Evolutionary conservation across 2,797 vertebrate genomes (phyloP).

Genomic region (Gila robusta): DNA sequence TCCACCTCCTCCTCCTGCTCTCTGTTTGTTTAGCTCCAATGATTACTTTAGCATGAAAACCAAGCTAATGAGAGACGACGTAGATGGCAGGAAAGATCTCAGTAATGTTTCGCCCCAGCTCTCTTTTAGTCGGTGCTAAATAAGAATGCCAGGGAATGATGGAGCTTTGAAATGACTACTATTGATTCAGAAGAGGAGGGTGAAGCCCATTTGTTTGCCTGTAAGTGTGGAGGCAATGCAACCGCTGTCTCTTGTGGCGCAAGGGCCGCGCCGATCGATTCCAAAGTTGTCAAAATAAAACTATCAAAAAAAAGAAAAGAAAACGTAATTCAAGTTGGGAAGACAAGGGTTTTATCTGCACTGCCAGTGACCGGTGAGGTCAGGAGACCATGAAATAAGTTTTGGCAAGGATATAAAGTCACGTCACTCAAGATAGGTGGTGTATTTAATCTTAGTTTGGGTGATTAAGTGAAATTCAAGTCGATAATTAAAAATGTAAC

Average conservation of each 20-base stretch:
- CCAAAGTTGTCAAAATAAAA: constrained; percentile 57
- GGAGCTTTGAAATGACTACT: constrained; percentile 34
- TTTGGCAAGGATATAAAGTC: constrained; percentile 25
- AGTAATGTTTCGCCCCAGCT: constrained; percentile 18
- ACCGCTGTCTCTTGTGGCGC: constrained; percentile 27
- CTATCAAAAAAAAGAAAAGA: constrained; percentile 18
- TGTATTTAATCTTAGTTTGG: constrained; percentile 26
- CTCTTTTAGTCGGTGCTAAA: constrained; percentile 9
- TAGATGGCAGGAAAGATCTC: constrained; percentile 11
- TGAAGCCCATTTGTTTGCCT: constrained; percentile 53
- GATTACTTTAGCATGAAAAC: constrained; percentile 64
- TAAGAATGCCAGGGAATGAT: constrained; percentile 22
- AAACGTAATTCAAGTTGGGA: constrained; percentile 24
- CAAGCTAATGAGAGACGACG: constrained; percentile 2
- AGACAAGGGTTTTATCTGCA: constrained; percentile 5
- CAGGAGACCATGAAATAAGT: constrained; percentile 49
- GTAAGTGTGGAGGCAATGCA: constrained; percentile 34
- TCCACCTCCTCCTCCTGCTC: background rate
- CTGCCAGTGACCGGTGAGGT: background rate
- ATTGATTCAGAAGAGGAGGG: constrained; percentile 43
- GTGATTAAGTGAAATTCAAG: constrained; percentile 32
- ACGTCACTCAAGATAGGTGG: constrained; percentile 5
- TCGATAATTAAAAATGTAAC: constrained; percentile 12
- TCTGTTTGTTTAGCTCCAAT: constrained; percentile 42
- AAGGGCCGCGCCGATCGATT: constrained; percentile 32